Base-by-base conservation (phyloP, 2,113 vertebrate species). In the Tragelaphus buxtoni region DNA sequence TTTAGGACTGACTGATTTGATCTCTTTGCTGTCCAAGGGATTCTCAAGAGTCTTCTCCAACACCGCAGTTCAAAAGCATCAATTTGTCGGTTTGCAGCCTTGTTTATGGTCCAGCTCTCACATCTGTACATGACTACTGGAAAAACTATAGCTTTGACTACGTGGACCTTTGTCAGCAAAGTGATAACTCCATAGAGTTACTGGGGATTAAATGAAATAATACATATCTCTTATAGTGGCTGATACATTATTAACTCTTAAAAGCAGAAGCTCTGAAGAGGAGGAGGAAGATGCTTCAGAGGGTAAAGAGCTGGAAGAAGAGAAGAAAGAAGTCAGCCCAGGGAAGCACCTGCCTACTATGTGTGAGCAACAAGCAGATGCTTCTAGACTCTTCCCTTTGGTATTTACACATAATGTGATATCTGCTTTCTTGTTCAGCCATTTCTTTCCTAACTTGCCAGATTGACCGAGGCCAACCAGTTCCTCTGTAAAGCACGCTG, bases 1-100 rank as follows among this genome's bases (percentile, higher is more conserved):
- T 24, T 72, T 39, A 72, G 18, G 65, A 39, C 35, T 22, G n/a
- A 69, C n/a, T 72, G n/a, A 69, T 39, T 35, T 39, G 18, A 72
- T 72, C 18, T 72, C 35, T 39, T 69, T 39, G 65, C 65, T 39
- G n/a, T 72, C 65, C 65, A 72, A 72, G 65, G 65, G 65, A 72
- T 18, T 72, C n/a, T 39, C 35, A 39, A 11, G 18, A 22, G 18
- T 72, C 18, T 39, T 72, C 35, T 72, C 20, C 65, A 72, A 39
- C 35, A 72, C 9, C 65, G 39, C 65, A 72, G 65, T 72, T 72
- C n/a, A 72, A 72, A 72, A 72, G 9, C 65, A 72, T 24, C 65
- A 39, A 3, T 72, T 72, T 35, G 39, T 39, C 65, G 22, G 65
- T 72, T 39, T 0, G 0, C 65, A 72, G 65, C 20, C 18, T 69